Conservation (phyloP, 2,888 invertebrate genomes). For the Heterodera filipjevi region DNA sequence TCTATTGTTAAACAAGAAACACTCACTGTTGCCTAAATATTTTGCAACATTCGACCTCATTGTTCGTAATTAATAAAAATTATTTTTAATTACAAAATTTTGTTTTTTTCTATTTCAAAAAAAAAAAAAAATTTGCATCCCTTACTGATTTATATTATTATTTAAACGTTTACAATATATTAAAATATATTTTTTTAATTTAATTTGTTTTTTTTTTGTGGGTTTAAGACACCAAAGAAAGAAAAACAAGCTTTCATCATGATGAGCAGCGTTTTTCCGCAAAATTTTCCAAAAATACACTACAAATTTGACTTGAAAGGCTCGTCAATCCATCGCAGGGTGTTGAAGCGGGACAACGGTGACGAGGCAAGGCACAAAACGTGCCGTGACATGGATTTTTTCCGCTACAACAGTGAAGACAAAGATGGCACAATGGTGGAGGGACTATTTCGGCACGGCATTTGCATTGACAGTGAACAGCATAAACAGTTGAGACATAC, state of each 20-base stretch:
- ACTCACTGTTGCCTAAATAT: slow-evolving; percentile 1
- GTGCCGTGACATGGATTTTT: slow-evolving; percentile 13
- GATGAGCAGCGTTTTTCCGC: not conserved
- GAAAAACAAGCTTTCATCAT: not conserved
- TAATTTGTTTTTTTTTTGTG: not conserved
- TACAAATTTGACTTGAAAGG: slow-evolving; percentile 18
- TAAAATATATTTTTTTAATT: not conserved
- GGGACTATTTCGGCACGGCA: not conserved
- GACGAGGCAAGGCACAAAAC: not conserved
- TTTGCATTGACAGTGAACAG: not conserved
- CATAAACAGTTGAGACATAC: not conserved
- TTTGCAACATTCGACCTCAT: not conserved
- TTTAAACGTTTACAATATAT: not conserved
- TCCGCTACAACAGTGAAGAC: not conserved
- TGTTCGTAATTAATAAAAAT: not conserved
- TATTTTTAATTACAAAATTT: not conserved
- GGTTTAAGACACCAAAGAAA: no score
- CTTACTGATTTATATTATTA: no score
- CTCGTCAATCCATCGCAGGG: not conserved
- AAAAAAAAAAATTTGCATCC: no score
- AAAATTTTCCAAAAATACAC: slow-evolving; percentile 4
- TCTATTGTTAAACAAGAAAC: not conserved
- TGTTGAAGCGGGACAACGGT: not conserved
- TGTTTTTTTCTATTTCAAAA: not conserved
- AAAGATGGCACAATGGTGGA: not conserved